phyloP scores from a whole-genome alignment of 2,797 vertebrate species.

The Acanthurus leucopareius region DNA sequence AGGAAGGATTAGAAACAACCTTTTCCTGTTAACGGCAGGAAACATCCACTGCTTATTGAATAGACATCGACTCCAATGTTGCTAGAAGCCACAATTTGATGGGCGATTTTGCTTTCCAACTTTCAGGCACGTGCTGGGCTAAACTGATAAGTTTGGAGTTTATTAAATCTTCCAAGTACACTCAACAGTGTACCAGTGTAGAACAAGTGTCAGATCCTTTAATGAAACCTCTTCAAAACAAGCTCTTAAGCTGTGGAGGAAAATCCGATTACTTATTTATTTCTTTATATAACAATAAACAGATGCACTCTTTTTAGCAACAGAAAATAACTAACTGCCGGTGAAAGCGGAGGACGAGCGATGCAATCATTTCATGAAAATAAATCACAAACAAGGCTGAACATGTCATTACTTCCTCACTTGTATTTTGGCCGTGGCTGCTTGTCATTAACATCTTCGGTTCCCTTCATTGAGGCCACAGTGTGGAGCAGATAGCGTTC shows the following conservation, averaged over 20 bases:
- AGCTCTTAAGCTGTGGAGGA: slow-evolving; percentile 42
- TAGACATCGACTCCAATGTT: slow-evolving; percentile 78
- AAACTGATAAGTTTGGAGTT: slow-evolving; percentile 75
- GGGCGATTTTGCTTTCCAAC: slow-evolving; percentile 58
- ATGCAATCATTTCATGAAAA: neutral
- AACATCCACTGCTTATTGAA: slow-evolving; percentile 76
- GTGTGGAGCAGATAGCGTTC: slow-evolving; percentile 2
- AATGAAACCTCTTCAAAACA: slow-evolving; percentile 65
- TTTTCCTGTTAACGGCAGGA: slow-evolving; percentile 73
- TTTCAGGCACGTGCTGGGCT: slow-evolving; percentile 62
- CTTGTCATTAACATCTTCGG: neutral
- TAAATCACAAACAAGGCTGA: neutral
- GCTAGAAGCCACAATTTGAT: slow-evolving; percentile 68
- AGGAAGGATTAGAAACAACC: slow-evolving; percentile 57
- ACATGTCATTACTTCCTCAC: neutral
- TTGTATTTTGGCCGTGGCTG: neutral
- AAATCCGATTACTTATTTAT: slow-evolving; percentile 56
- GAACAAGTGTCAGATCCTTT: slow-evolving; percentile 54
- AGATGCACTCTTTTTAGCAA: slow-evolving; percentile 1
- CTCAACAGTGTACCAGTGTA: slow-evolving; percentile 49
- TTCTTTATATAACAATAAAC: slow-evolving; percentile 41
- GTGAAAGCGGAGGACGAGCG: neutral
- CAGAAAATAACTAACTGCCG: no score
- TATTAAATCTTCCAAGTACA: slow-evolving; percentile 78
- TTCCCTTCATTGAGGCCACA: neutral